A percentile compares a stretch with the other conserved stretches of the same genome.
These are phyloP conservation scores for Belonocnema kinseyi DNA, from an alignment of 1,140 invertebrate genomes.

Conservation along the genomic window DNA sequence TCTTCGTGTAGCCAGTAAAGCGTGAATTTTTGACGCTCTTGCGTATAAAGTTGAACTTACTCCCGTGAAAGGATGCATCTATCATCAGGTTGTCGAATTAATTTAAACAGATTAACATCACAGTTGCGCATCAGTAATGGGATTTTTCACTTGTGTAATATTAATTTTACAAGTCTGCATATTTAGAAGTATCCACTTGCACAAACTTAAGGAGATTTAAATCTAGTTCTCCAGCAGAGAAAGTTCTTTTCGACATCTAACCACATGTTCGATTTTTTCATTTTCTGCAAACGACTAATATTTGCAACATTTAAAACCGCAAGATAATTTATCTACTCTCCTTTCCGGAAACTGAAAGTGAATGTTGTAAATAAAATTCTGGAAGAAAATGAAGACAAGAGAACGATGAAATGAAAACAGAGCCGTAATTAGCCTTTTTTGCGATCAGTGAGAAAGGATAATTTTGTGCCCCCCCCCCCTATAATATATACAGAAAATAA, in stretches of 20 bases:
- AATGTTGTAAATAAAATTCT: no score
- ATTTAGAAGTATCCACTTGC: not conserved
- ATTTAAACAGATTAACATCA: not conserved
- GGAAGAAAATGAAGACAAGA: no score
- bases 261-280: not conserved
- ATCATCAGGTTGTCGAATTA: not conserved
- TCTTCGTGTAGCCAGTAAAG: not conserved
- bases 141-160: not conserved
- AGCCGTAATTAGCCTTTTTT: no score
- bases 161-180: not conserved
- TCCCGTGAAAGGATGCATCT: conserved; percentile 9
- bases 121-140: not conserved
- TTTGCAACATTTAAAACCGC: not conserved
- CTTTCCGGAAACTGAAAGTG: no score
- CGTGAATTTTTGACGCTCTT: conserved; percentile 3
- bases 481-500: no score
- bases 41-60: not conserved
- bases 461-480: no score
- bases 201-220: not conserved
- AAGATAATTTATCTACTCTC: not conserved
- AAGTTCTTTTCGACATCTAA: conserved; percentile 10
- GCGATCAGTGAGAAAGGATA: no score
- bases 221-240: conserved; percentile 2
- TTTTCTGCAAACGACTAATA: not conserved
- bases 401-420: no score